These are phyloP conservation scores for Microctenopoma lineatum DNA, from an alignment of 2,797 vertebrate genomes.

Conservation along the genomic window DNA sequence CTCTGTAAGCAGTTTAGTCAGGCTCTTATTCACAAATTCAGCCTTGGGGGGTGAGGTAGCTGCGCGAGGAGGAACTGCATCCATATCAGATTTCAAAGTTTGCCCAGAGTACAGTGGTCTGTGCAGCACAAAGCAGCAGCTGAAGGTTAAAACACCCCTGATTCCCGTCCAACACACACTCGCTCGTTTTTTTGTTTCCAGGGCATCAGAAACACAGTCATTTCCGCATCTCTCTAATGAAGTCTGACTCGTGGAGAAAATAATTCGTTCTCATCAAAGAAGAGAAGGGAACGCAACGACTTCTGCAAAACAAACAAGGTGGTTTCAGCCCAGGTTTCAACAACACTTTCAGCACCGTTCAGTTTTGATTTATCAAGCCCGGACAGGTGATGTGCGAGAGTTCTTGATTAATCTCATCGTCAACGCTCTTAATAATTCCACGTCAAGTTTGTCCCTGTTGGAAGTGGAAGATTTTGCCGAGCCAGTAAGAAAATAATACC, in stretches of 20 bases:
- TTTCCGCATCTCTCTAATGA: conserved; percentile 13
- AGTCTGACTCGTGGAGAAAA: conserved; percentile 27
- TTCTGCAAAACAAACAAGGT: conserved; percentile 43
- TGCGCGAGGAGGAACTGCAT: background rate
- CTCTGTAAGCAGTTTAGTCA: conserved; percentile 18
- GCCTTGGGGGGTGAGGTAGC: background rate
- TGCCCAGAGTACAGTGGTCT: background rate
- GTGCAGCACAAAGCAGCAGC: background rate
- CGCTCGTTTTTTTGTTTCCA: conserved; percentile 6
- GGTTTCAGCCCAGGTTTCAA: conserved; percentile 23
- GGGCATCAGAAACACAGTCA: conserved; percentile 13
- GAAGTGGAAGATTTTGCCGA: conserved; percentile 43
- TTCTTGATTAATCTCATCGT: conserved; percentile 2
- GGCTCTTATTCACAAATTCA: conserved; percentile 27
- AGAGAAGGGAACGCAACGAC: conserved; percentile 15
- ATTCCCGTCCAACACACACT: conserved; percentile 10
- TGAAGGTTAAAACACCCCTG: background rate
- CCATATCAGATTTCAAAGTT: conserved; percentile 11
- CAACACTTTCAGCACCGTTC: conserved; percentile 16
- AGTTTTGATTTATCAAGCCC: conserved; percentile 21
- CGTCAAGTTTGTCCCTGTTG: conserved; percentile 33
- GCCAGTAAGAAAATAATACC: conserved; percentile 26
- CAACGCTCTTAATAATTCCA: conserved; percentile 48
- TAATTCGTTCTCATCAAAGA: conserved; percentile 14
- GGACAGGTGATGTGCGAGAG: conserved; percentile 18